Evolutionary conservation across 2,888 invertebrate species (phyloP).

Genomic region (Esperia sulphurella): DNA sequence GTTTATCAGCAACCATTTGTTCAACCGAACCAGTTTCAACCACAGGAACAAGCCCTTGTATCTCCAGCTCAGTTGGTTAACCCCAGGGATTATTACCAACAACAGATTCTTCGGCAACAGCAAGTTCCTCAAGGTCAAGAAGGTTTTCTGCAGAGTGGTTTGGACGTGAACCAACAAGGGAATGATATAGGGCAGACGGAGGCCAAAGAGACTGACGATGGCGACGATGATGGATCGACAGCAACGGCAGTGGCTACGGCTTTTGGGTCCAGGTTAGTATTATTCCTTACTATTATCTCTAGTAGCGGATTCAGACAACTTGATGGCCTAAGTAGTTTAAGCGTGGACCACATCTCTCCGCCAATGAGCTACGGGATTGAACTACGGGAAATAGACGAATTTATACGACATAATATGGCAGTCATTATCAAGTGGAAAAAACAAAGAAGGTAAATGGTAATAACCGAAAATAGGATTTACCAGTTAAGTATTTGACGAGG

Average conservation of each 20-base stretch:
- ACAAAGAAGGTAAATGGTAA: too few species aligned
- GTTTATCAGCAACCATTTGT: slow-evolving; percentile 15
- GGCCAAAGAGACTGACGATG: slow-evolving; percentile 35
- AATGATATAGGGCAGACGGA: slow-evolving; percentile 52
- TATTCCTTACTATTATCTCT: neutral
- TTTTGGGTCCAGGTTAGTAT: slow-evolving; percentile 63
- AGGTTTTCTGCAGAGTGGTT: slow-evolving; percentile 50
- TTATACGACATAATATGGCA: too few species aligned
- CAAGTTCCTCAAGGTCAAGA: slow-evolving; percentile 33
- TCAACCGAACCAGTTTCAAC: slow-evolving; percentile 24
- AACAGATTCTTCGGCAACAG: slow-evolving; percentile 13
- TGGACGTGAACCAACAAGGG: slow-evolving; percentile 58
- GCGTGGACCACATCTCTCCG: too few species aligned
- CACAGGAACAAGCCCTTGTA: slow-evolving; percentile 17
- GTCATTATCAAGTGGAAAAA: too few species aligned
- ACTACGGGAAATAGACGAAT: too few species aligned
- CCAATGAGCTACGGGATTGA: too few species aligned
- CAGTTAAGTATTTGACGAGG: too few species aligned
- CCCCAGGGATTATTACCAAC: slow-evolving; percentile 9
- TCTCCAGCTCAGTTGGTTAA: slow-evolving; percentile 19
- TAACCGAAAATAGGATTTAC: too few species aligned
- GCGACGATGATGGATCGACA: slow-evolving; percentile 37
- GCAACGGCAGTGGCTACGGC: slow-evolving; percentile 67
- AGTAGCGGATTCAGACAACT: too few species aligned
- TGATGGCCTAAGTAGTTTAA: too few species aligned